Conservation (phyloP, 1,140 invertebrate species). For the Eulimnadia texana region DNA sequence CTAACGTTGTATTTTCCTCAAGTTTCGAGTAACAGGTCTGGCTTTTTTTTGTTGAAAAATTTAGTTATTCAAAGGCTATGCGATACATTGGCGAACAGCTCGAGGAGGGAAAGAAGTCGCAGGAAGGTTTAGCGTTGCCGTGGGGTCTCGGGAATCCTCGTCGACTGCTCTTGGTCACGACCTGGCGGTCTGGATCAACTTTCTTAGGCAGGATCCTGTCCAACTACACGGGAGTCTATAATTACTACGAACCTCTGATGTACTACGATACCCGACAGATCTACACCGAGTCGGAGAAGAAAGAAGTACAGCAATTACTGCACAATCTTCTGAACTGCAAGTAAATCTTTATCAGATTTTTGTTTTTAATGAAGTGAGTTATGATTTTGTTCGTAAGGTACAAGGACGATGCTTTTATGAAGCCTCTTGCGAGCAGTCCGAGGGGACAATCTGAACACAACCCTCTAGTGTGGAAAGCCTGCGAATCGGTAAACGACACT, state of each 20-base stretch:
- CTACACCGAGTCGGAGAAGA: conserved; percentile 26
- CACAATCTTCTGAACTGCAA: conserved; percentile 11
- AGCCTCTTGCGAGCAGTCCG: conserved; percentile 15
- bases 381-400: not conserved
- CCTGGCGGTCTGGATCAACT: conserved; percentile 72
- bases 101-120: no score
- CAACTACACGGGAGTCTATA: conserved; percentile 65
- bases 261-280: conserved; percentile 66
- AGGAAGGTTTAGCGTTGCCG: no score
- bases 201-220: conserved; percentile 72
- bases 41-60: no score
- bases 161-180: conserved; percentile 60
- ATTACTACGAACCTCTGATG: conserved; percentile 73
- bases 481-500: conserved; percentile 16
- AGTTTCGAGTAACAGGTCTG: no score
- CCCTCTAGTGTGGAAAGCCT: conserved; percentile 20
- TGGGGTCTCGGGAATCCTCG: conserved; percentile 33
- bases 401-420: conserved; percentile 18
- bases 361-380: not conserved
- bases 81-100: no score
- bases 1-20: no score
- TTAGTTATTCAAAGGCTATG: no score
- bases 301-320: conserved; percentile 2
- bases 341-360: not conserved
- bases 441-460: conserved; percentile 23